These are phyloP conservation scores for Pseudois nayaur DNA, from an alignment of 2,113 vertebrate species.

Conservation along the genomic window DNA sequence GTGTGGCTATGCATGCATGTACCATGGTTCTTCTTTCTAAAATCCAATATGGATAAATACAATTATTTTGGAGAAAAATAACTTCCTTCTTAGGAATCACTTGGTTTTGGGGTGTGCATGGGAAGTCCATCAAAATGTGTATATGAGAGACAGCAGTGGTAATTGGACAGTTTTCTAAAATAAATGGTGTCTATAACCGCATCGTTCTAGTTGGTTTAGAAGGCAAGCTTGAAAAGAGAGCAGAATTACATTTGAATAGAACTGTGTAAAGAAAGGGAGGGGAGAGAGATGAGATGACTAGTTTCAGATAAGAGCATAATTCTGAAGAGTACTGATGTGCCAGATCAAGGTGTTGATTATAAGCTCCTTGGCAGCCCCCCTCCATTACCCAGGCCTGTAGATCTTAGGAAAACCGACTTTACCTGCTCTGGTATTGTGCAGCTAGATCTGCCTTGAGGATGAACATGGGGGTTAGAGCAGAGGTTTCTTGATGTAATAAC, in stretches of 20 bases:
- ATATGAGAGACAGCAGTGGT: not conserved
- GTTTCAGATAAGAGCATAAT: not conserved
- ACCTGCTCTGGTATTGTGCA: not conserved
- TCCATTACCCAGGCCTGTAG: not conserved
- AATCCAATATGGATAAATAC: not conserved
- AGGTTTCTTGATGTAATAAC: not conserved
- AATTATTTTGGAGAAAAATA: not conserved
- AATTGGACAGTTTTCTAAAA: not conserved
- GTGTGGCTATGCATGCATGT: not conserved
- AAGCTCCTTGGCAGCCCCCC: not conserved
- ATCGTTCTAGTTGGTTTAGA: not conserved
- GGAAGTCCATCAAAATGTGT: not conserved
- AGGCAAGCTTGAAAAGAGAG: not conserved
- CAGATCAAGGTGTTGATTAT: not conserved
- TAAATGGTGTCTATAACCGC: not conserved
- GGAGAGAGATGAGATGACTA: not conserved
- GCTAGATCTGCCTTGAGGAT: not conserved
- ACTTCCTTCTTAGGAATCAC: not conserved
- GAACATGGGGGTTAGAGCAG: not conserved
- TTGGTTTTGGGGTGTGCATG: not conserved
- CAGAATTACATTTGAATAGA: not conserved
- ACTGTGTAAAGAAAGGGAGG: not conserved
- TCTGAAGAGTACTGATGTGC: not conserved
- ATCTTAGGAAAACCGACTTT: not conserved
- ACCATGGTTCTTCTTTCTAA: not conserved